phyloP scores from a whole-genome alignment of 2,113 vertebrate genomes.

The Notiomystis cincta region DNA sequence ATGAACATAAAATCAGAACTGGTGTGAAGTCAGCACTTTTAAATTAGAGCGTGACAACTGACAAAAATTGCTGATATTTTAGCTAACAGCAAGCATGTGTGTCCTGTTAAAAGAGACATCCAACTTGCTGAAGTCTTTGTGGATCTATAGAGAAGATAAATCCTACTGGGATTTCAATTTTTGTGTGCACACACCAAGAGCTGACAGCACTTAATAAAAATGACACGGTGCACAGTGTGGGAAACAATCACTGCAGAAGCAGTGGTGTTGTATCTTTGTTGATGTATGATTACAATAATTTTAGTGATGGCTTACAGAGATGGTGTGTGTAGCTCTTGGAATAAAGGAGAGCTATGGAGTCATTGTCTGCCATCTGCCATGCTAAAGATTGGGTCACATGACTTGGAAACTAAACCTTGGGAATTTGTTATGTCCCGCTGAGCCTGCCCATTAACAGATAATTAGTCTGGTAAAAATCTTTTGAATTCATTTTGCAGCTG shows the following conservation, averaged over 20 bases:
- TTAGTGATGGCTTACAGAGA: background rate
- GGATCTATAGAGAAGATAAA: background rate
- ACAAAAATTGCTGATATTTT: background rate
- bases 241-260: background rate
- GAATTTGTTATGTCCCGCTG: constrained; percentile 64
- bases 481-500: constrained; percentile 71
- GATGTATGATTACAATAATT: background rate
- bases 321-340: background rate
- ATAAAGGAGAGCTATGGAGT: background rate
- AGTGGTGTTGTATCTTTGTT: background rate
- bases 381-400: constrained; percentile 40
- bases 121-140: background rate
- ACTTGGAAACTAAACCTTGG: constrained; percentile 57
- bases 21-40: background rate
- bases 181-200: background rate
- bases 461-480: constrained; percentile 73
- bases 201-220: constrained; percentile 19
- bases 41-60: background rate
- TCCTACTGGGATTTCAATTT: background rate
- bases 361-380: constrained; percentile 72
- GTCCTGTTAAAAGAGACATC: background rate
- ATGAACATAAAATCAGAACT: background rate
- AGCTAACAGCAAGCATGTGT: background rate
- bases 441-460: constrained; percentile 69
- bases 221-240: background rate